These are phyloP conservation scores for Monochamus saltuarius DNA, from an alignment of 1,140 invertebrate genomes.

Conservation along the genomic window DNA sequence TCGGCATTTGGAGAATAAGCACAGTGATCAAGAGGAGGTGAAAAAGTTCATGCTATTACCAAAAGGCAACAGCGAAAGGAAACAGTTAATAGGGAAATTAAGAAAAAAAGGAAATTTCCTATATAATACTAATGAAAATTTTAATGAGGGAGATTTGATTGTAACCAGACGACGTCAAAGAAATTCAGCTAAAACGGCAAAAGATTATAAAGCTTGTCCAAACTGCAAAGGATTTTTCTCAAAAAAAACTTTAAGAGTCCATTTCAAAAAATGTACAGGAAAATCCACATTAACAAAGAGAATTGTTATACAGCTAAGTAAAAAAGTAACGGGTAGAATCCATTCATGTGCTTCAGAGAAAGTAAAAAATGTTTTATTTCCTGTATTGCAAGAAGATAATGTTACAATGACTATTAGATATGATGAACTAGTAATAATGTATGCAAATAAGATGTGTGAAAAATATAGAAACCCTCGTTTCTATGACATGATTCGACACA, in stretches of 20 bases:
- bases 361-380: conserved; percentile 9
- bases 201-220: conserved; percentile 9
- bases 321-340: neutral
- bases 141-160: conserved; percentile 7
- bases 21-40: too few relatives aligned
- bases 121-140: conserved; percentile 4
- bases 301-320: neutral
- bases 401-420: neutral
- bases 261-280: conserved; percentile 9
- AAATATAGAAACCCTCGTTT: conserved; percentile 10
- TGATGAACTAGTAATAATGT: conserved; percentile 10
- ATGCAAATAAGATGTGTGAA: conserved; percentile 16
- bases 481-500: conserved; percentile 17
- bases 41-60: too few relatives aligned
- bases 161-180: neutral
- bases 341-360: neutral
- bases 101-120: neutral
- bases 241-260: conserved; percentile 5
- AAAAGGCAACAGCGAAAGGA: too few relatives aligned
- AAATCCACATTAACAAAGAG: neutral
- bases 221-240: conserved; percentile 15
- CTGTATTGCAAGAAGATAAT: conserved; percentile 3
- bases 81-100: too few relatives aligned
- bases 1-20: too few relatives aligned
- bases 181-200: neutral